phyloP scores from a whole-genome alignment of 2,113 vertebrate genomes.

The Mungos mungo region DNA sequence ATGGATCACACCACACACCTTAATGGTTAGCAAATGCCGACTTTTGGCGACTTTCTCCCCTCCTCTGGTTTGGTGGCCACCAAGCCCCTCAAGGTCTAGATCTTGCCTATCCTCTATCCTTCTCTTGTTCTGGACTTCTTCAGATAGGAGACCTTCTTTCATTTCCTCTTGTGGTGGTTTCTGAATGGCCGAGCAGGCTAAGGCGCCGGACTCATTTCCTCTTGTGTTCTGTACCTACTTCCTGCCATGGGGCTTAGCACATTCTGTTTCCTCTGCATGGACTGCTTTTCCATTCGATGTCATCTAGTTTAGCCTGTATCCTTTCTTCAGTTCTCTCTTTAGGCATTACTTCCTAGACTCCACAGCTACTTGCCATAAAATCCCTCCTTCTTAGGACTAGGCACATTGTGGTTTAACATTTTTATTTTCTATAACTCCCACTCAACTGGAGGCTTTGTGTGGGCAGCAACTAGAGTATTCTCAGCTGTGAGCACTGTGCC shows the following conservation, averaged over 20 bases:
- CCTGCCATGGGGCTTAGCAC: not conserved
- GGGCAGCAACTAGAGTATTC: not conserved
- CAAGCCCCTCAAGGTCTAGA: too few species aligned
- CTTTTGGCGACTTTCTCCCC: not conserved
- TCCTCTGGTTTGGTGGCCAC: not conserved
- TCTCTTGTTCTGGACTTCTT: not conserved
- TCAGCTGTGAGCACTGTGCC: not conserved
- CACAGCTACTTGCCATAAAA: not conserved
- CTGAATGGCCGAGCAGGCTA: too few species aligned
- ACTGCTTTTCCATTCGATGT: not conserved
- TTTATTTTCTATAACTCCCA: not conserved
- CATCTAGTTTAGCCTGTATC: not conserved
- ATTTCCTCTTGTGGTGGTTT: not conserved
- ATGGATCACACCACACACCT: not conserved
- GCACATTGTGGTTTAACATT: not conserved
- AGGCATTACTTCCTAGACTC: not conserved
- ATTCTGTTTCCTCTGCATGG: not conserved
- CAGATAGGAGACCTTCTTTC: not conserved
- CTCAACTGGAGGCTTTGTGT: not conserved
- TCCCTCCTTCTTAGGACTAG: not conserved
- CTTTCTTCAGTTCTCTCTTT: not conserved
- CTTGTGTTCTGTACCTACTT: not conserved
- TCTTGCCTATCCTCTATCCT: not conserved
- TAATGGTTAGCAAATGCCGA: not conserved
- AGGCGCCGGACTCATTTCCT: too few species aligned